Conservation (phyloP, 2,113 vertebrate species). For the Camelus dromedarius region DNA sequence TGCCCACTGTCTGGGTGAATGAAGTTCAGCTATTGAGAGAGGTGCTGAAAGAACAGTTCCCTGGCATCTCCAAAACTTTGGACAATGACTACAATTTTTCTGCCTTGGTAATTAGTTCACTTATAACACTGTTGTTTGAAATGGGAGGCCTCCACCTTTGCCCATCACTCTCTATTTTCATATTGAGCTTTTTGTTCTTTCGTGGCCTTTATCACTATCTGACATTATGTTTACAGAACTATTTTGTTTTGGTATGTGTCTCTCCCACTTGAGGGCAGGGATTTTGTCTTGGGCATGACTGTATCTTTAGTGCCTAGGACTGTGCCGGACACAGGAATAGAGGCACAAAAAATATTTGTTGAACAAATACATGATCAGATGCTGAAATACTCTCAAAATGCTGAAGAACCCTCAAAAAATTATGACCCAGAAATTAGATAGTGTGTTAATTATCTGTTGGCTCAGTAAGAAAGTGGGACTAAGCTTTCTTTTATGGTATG, state of each 20-base stretch:
- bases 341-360: neutral
- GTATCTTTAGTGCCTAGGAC: neutral
- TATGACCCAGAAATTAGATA: neutral
- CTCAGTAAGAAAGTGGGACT: neutral
- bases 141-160: neutral
- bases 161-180: neutral
- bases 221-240: neutral
- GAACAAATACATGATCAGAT: neutral
- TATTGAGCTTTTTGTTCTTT: neutral
- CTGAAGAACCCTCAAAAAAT: neutral
- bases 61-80: neutral
- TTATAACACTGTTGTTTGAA: neutral
- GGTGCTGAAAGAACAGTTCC: slow-evolving; percentile 62
- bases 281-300: neutral
- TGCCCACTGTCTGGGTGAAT: too few relatives aligned
- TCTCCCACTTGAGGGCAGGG: neutral
- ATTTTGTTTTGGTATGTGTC: neutral
- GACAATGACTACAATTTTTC: neutral
- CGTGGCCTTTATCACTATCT: neutral
- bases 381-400: neutral
- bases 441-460: neutral
- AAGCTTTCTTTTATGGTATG: neutral
- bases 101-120: neutral
- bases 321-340: neutral
- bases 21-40: neutral